Base-by-base conservation (phyloP, 2,113 vertebrate genomes). In the Megaleporinus macrocephalus region DNA sequence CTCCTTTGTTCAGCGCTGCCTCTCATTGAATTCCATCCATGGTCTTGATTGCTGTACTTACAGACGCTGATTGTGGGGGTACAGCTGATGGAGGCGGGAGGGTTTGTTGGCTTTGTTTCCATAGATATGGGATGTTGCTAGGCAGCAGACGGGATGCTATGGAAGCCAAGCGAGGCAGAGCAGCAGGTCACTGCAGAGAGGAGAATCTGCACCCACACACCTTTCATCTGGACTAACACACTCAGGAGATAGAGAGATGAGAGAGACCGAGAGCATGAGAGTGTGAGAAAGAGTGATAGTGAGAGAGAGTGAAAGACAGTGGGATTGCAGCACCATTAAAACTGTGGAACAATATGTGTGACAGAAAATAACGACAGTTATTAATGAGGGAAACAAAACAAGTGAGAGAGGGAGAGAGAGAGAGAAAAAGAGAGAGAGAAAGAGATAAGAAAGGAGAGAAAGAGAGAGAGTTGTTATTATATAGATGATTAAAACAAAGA, bases 81-180 rank as follows among this genome's bases (percentile, higher is more conserved):
- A 73, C 85, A 63, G 81, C 87, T 89, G 81, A 85, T 86, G 73
- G 87, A 89, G 88, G 90, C 75, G 91, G 89, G 86, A 91, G 90
- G 78, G 89, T 92, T 94, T 94, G 93, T 94, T 94, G 92, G 88
- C 86, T 89, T 87, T 22, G 92, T 95, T 91, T 86, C 91, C 91
- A 92, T 95, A 90, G 94, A 90, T 90, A 93, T 91, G 87, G 83
- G 84, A 87, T 73, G 92, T 94, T 94, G 94, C 94, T 92, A 92
- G 86, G 94, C 91, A 93, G 88, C 93, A 66, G 76, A 83, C 76
- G 63, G 87, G 91, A 94, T 94, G 92, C 91, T 88, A 89, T 80
- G 88, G 89, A 92, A 90, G 91, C 87, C 20, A 90, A 91, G 90
- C 76, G 88, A 86, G 61, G 81, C 77, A 79, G 90, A 92, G 89